These are phyloP conservation scores for Oryzias woworae DNA, from an alignment of 2,113 vertebrate species.

Conservation along the genomic window DNA sequence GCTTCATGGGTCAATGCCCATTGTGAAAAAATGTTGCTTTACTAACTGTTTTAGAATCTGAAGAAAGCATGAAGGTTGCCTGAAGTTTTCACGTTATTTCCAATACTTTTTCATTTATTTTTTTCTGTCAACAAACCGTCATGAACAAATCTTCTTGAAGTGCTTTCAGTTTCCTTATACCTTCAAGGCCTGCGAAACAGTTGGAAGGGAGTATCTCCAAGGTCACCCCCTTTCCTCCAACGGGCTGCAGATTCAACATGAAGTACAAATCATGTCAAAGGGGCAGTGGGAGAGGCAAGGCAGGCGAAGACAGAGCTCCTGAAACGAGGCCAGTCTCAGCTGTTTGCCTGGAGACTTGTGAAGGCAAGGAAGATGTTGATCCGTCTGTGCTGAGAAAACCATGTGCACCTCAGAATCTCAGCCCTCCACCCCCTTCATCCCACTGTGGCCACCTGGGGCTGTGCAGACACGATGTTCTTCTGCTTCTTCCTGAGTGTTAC, in stretches of 20 bases:
- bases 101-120: no score
- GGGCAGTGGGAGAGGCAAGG: slow-evolving; percentile 29
- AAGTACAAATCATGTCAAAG: slow-evolving; percentile 39
- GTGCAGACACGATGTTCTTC: slow-evolving; percentile 38
- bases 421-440: slow-evolving; percentile 22
- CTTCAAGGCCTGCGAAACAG: slow-evolving; percentile 1
- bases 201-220: slow-evolving; percentile 16
- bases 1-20: not conserved
- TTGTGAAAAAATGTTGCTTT: not conserved
- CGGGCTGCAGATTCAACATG: slow-evolving; percentile 34
- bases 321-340: slow-evolving; percentile 64
- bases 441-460: slow-evolving; percentile 58
- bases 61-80: not conserved
- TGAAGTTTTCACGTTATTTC: not conserved
- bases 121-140: not conserved
- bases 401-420: slow-evolving; percentile 57
- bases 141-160: not conserved
- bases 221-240: slow-evolving; percentile 30
- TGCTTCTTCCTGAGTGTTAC: slow-evolving; percentile 29
- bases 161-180: not conserved
- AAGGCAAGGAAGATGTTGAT: slow-evolving; percentile 59
- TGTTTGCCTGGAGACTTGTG: slow-evolving; percentile 69
- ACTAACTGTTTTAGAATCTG: not conserved
- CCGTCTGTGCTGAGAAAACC: slow-evolving; percentile 51
- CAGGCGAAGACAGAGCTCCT: slow-evolving; percentile 24